Percentiles rank a stretch among this genome's conserved stretches.
Evolutionary conservation across 2,113 vertebrate species (phyloP).

Genomic region (Bagarius yarrelli): DNA sequence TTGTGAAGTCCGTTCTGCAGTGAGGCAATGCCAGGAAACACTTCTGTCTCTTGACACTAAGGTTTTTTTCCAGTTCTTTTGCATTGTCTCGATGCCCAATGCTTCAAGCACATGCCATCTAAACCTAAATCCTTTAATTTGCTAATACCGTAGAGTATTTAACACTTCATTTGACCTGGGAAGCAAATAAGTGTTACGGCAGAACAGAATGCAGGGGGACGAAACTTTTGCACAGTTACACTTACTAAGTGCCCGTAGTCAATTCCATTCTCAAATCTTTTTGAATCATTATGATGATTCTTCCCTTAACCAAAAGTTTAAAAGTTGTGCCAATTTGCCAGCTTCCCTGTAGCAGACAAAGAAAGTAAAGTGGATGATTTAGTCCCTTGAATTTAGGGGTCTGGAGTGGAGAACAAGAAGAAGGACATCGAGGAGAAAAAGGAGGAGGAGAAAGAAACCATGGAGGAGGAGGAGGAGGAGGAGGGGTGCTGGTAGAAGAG

Average conservation of each 20-base stretch:
- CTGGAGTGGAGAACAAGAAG: slow-evolving; percentile 30
- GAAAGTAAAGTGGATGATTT: slow-evolving; percentile 18
- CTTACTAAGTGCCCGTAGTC: background rate
- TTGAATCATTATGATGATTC: background rate
- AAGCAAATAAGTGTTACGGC: slow-evolving; percentile 32
- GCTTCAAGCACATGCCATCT: slow-evolving; percentile 17
- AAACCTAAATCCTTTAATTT: slow-evolving; percentile 36
- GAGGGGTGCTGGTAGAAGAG: slow-evolving; percentile 37
- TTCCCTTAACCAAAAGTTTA: background rate
- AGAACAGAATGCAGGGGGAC: background rate
- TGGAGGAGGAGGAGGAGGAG: background rate
- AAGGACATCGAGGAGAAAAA: background rate
- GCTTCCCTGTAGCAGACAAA: slow-evolving; percentile 5
- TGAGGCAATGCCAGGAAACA: slow-evolving; percentile 50
- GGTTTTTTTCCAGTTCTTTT: slow-evolving; percentile 50
- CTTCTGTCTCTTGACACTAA: slow-evolving; percentile 54
- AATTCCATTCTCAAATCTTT: background rate
- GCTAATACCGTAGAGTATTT: slow-evolving; percentile 30
- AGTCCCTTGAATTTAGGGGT: slow-evolving; percentile 19
- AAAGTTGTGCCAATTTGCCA: background rate
- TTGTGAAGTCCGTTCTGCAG: slow-evolving; percentile 44
- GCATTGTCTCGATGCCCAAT: slow-evolving; percentile 24
- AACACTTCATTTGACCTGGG: slow-evolving; percentile 25
- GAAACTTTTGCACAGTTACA: background rate
- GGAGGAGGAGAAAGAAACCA: background rate